Conservation (phyloP, 2,113 vertebrate species). For the Pollachius pollachius region DNA sequence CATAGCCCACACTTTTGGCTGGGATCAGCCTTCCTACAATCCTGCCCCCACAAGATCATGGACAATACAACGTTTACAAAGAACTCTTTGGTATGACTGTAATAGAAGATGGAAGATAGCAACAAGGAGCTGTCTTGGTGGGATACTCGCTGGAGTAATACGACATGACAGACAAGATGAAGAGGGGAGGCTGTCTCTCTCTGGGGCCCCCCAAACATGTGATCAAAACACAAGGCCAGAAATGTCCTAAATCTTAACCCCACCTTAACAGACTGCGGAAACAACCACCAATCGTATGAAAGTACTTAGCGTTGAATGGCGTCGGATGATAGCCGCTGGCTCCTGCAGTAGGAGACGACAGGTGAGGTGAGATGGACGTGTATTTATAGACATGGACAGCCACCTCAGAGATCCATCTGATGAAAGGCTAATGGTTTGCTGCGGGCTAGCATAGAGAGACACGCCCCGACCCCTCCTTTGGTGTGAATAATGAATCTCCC, state of each 20-base stretch:
- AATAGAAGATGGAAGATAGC: not conserved
- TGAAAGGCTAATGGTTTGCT: constrained; percentile 34
- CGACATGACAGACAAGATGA: not conserved
- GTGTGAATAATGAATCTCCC: constrained; percentile 43
- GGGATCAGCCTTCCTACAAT: no score
- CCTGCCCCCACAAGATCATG: no score
- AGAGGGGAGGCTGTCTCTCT: not conserved
- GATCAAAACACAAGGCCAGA: constrained; percentile 24
- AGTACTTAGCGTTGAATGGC: not conserved
- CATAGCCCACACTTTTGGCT: no score
- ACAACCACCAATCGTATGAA: not conserved
- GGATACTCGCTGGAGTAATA: not conserved
- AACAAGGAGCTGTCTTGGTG: not conserved
- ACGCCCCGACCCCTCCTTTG: constrained; percentile 30
- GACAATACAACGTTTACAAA: not conserved
- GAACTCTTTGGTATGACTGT: not conserved
- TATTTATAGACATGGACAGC: constrained; percentile 5
- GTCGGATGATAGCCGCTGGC: no score
- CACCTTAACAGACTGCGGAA: not conserved
- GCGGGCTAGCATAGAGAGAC: constrained; percentile 48
- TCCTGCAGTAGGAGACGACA: no score
- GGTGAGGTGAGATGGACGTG: no score
- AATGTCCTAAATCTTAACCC: not conserved
- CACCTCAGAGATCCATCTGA: constrained; percentile 22
- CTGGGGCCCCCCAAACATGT: not conserved